phyloP scores from a whole-genome alignment of 2,797 vertebrate species.

The Pristis pectinata region DNA sequence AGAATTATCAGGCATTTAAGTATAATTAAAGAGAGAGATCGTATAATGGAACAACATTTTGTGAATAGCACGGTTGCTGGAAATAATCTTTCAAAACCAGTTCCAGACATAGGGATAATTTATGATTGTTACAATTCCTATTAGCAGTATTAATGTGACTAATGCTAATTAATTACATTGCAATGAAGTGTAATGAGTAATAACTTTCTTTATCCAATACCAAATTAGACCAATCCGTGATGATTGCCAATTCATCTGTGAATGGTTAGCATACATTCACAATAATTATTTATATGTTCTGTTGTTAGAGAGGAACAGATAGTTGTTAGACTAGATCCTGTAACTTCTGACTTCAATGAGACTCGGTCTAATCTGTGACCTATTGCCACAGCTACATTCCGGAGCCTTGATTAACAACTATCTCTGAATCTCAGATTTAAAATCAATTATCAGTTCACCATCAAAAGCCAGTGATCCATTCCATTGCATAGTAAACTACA shows the following conservation, averaged over 20 bases:
- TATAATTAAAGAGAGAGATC: neutral
- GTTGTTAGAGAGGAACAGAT: neutral
- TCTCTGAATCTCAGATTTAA: too few species aligned
- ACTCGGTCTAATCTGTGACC: too few species aligned
- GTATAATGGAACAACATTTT: neutral
- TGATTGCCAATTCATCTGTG: neutral
- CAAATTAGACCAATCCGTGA: neutral
- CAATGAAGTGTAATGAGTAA: neutral
- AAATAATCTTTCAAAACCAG: neutral
- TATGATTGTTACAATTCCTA: neutral
- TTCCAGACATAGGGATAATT: neutral
- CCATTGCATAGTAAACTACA: too few species aligned
- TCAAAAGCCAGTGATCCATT: too few species aligned
- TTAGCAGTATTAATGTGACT: neutral
- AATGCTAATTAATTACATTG: neutral
- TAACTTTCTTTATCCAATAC: neutral
- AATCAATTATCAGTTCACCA: too few species aligned
- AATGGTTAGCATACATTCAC: neutral
- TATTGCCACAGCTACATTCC: too few species aligned
- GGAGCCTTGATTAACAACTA: too few species aligned
- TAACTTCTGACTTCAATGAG: too few species aligned
- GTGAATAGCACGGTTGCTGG: neutral
- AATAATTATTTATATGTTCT: neutral
- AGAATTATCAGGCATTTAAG: constrained; percentile 4
- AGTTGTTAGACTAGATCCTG: neutral